Evolutionary conservation across 2,113 vertebrate genomes (phyloP).

Genomic region (Polyodon spathula): DNA sequence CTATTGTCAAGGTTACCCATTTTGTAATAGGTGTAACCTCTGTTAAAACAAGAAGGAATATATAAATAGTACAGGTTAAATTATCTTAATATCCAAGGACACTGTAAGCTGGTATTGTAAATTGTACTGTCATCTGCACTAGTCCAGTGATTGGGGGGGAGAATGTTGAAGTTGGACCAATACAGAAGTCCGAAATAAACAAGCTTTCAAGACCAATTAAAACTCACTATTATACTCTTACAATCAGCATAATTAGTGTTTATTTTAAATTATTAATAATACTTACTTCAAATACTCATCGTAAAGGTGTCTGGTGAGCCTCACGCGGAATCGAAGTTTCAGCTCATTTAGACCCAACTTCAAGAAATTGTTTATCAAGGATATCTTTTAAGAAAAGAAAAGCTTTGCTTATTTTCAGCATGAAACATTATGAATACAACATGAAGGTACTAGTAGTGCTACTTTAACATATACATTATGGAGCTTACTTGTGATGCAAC

Average conservation of each 20-base stretch:
- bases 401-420: not conserved
- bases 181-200: no score
- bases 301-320: conserved; percentile 85
- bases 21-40: conserved; percentile 92
- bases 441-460: no score
- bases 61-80: not conserved
- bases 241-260: no score
- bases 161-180: no score
- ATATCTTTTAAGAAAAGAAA: conserved; percentile 59
- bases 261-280: not conserved
- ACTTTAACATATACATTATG: no score
- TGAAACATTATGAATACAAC: not conserved
- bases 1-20: conserved; percentile 98
- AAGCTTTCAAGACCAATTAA: no score
- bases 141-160: no score
- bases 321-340: conserved; percentile 82
- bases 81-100: no score
- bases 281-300: conserved; percentile 94
- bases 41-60: conserved; percentile 35
- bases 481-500: no score
- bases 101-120: no score
- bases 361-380: conserved; percentile 91
- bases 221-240: no score
- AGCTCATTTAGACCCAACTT: conserved; percentile 89
- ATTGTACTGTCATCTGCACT: no score